Percentiles rank a stretch among this genome's conserved stretches.
Conservation (phyloP, 2,888 invertebrate species). For the Lasioglossum lativentre region DNA sequence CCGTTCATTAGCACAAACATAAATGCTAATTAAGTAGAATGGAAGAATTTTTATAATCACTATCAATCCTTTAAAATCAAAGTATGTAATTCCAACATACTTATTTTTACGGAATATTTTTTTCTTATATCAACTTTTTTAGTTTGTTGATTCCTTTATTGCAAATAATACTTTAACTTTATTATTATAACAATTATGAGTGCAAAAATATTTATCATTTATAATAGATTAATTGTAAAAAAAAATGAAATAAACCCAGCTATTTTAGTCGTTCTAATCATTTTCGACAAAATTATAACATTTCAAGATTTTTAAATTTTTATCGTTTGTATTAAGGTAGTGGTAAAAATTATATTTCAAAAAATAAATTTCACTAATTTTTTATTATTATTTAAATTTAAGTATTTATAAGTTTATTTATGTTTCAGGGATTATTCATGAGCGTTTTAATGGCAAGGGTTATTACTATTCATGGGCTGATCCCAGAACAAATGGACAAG, state of each 20-base stretch:
- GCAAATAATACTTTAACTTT: neutral
- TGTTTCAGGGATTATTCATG: constrained; percentile 83
- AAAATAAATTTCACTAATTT: neutral
- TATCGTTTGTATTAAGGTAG: neutral
- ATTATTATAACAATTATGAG: neutral
- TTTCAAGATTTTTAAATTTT: neutral
- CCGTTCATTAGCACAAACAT: neutral
- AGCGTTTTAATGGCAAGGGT: constrained; percentile 87
- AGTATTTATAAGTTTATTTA: constrained; percentile 20
- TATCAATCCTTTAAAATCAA: neutral
- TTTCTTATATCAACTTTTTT: neutral
- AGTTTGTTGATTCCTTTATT: neutral
- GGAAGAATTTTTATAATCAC: neutral
- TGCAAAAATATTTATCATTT: neutral
- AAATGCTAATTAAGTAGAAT: neutral
- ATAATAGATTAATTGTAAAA: neutral
- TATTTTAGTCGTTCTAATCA: neutral
- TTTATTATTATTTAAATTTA: neutral
- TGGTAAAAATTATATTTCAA: neutral
- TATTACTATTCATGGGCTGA: constrained; percentile 96
- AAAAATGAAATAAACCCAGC: neutral
- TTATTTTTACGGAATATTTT: neutral
- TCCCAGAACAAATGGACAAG: constrained; percentile 89
- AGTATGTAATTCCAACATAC: neutral
- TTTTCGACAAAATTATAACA: neutral